Base-by-base conservation (phyloP, 1,140 invertebrate species). In the Adoxophyes honmai region DNA sequence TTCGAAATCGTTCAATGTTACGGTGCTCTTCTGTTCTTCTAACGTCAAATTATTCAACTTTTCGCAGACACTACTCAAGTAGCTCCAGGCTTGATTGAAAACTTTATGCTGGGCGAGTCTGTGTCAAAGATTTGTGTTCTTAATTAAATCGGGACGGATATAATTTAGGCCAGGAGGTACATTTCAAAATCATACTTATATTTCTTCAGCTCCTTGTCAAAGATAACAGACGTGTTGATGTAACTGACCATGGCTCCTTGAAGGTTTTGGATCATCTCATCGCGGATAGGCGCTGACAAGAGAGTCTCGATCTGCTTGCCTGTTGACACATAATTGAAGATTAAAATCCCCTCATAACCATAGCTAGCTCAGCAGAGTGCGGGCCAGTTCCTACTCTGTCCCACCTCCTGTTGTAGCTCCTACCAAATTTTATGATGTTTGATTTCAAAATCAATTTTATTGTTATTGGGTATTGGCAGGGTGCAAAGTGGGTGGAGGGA, bases 171-270 rank as follows among this genome's bases (percentile, higher is more conserved):
- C n/a, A n/a, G n/a, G n/a, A n/a, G n/a, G n/a, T n/a, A n/a, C n/a
- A 0, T 54, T 28, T 13, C 28, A 44, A 35, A 57, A 18, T 36
- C 59, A 59, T 65, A 78, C 78, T 70, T 57, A 51, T 68, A 65
- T 48, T 66, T 52, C 0, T 36, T 6, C n/a, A 80, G 62, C 34
- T 67, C 28, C 5, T 60, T 39, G 6, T 60, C 66, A 39, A 86
- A 78, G 42, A 80, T 56, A 6, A 63, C 51, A 1, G 70, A 66
- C 10, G 73, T 75, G 52, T 86, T 86, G 8, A 83, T 42, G 51
- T 70, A 75, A 54, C 52, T 74, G 21, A 71, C 78, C 10, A 81
- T 48, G 0, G 70, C 64, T 0, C 67, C 71, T 53, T 83, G 75
- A 34, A 86, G 34, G 53, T 80, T 78, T 1, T 69, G 57, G 34